A percentile compares a stretch with the other conserved stretches of the same genome.
These are phyloP conservation scores for Lasius fuliginosus DNA, from an alignment of 2,888 invertebrate species.

Conservation along the genomic window DNA sequence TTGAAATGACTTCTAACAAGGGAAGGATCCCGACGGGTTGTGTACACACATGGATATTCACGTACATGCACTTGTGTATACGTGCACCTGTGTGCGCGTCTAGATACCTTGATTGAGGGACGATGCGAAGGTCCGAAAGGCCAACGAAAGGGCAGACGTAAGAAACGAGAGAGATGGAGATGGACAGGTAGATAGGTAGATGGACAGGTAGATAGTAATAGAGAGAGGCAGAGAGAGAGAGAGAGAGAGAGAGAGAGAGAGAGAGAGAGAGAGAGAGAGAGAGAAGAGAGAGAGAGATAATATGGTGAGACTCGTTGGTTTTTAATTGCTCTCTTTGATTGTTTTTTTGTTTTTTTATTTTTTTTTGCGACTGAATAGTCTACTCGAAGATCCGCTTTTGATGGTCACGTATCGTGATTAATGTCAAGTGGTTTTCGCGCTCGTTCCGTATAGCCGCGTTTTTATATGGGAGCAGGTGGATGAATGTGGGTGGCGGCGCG, in stretches of 20 bases:
- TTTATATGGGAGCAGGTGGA: conserved; percentile 37
- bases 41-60: conserved; percentile 49
- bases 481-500: neutral
- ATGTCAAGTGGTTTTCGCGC: conserved; percentile 61
- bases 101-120: conserved; percentile 73
- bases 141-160: conserved; percentile 45
- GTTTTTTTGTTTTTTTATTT: conserved; percentile 75
- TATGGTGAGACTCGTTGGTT: conserved; percentile 65
- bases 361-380: conserved; percentile 70
- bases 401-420: conserved; percentile 73
- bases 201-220: conserved; percentile 45
- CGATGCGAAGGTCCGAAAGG: conserved; percentile 71
- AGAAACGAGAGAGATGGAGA: conserved; percentile 1
- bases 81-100: neutral
- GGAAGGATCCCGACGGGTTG: conserved; percentile 67
- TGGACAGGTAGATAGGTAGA: conserved; percentile 43
- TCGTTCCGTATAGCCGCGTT: conserved; percentile 36
- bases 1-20: conserved; percentile 78
- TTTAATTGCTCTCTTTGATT: conserved; percentile 78
- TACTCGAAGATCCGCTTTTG: conserved; percentile 66
- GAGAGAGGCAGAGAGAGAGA: conserved; percentile 1
- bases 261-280: neutral
- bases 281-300: too few species aligned
- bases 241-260: neutral
- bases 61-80: neutral